Evolutionary conservation across 2,888 invertebrate genomes (phyloP).

Genomic region (Melanophora roralis): DNA sequence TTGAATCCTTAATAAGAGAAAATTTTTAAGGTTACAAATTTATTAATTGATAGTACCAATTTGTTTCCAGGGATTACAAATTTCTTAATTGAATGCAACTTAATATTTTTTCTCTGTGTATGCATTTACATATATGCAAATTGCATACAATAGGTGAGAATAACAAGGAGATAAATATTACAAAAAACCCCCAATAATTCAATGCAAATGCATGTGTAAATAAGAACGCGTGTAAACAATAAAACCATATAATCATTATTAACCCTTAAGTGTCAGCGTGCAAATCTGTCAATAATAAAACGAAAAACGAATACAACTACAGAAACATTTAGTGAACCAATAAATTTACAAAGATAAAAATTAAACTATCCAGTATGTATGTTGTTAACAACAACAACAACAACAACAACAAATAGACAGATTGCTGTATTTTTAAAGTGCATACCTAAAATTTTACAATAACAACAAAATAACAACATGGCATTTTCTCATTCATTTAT

Average conservation of each 20-base stretch:
- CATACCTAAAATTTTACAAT: constrained; percentile 4
- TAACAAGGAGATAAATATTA: constrained; percentile 18
- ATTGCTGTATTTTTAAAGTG: neutral
- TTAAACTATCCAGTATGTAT: constrained; percentile 35
- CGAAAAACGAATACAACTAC: constrained; percentile 11
- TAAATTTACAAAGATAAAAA: neutral
- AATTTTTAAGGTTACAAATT: too few relatives aligned
- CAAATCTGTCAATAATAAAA: constrained; percentile 17
- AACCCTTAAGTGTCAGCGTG: constrained; percentile 58
- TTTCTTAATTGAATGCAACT: too few relatives aligned
- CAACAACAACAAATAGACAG: neutral
- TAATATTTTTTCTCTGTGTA: too few relatives aligned
- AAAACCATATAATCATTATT: constrained; percentile 9
- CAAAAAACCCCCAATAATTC: constrained; percentile 26
- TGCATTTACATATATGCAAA: too few relatives aligned
- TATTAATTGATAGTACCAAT: too few relatives aligned
- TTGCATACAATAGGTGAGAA: neutral
- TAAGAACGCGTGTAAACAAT: too few relatives aligned
- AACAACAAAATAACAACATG: constrained; percentile 20
- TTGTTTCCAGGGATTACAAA: too few relatives aligned
- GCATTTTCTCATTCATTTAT: constrained; percentile 17
- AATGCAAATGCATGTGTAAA: constrained; percentile 3
- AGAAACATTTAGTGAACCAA: constrained; percentile 58
- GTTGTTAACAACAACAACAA: constrained; percentile 16
- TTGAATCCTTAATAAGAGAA: too few relatives aligned